Evolutionary conservation across 2,888 invertebrate genomes (phyloP), one percentile per base, ranked within the genome.

Genomic region (Adelphocoris suturalis): DNA sequence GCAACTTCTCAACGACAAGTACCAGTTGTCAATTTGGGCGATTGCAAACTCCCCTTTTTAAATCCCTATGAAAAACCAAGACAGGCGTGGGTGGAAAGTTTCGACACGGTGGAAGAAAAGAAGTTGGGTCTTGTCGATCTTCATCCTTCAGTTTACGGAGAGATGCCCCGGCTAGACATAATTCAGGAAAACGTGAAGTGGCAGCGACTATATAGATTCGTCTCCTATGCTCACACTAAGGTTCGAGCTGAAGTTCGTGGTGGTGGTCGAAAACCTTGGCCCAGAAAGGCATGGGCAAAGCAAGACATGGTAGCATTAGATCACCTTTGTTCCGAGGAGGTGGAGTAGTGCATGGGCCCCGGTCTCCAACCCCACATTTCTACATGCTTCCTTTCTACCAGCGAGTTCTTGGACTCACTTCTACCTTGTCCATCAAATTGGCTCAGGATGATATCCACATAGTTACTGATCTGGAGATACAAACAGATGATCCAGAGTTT

Each of bases 251-350:
- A 99, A 94, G 96, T 97, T 89, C 94, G 95, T 82, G 99, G 99
- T 57, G 98, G 98, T 87, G 98, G 98, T 0, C 95, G 95, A 46
- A 99, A 99, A 92, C 99, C 99, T 0, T 99, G 99, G 98, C 98
- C 0, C 99, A 99, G 93, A 99, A 99, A 94, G 98, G 98, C 28
- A 93, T 95, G 47, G 99, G 99, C 0, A 95, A 95, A 92, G 97
- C 99, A 0, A 95, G 99, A 76, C 99, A 99, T 93, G 98, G 99
- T 16, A 98, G 98, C 14, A 97, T 97, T 90, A 90, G 98, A 90
- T 97, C 99, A 1, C 99, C 99, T 0, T 93, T 98, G 0, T 99
- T 96, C 94, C 94, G 94, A 91, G 96, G 96, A 0, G 98, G 92
- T 27, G 99, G 98, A 80, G 93, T 96, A 80, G 95, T 95, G 7